Percentiles rank a stretch among this genome's conserved stretches.
Conservation (phyloP, 2,113 vertebrate genomes). For the Rhegmatorhina hoffmannsi region DNA sequence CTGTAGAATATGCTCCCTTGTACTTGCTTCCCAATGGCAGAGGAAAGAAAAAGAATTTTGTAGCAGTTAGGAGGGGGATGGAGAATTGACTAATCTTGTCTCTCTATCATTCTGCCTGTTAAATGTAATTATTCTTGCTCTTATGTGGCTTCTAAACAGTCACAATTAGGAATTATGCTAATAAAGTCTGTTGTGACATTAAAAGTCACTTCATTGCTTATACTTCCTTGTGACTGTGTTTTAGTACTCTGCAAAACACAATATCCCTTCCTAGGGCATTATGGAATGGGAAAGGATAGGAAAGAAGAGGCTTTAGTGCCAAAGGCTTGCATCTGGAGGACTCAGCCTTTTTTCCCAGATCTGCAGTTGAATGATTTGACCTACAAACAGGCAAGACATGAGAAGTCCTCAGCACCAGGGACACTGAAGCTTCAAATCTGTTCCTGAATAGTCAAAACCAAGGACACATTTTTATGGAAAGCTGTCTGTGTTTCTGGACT, state of each 20-base stretch:
- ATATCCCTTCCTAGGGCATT: neutral
- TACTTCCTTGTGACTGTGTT: neutral
- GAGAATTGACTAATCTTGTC: conserved; percentile 61
- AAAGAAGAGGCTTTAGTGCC: neutral
- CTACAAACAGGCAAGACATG: neutral
- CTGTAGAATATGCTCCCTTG: conserved; percentile 12
- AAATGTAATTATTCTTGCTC: conserved; percentile 70
- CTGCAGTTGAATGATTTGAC: neutral
- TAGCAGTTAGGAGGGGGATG: neutral
- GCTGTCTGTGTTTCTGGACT: neutral
- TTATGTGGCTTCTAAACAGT: conserved; percentile 68
- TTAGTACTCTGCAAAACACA: neutral
- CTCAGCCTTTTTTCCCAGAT: neutral
- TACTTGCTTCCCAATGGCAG: neutral
- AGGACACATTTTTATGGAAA: neutral
- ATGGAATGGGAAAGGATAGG: neutral
- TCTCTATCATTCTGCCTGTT: conserved; percentile 63
- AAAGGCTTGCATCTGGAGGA: neutral
- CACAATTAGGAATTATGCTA: conserved; percentile 74
- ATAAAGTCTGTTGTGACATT: conserved; percentile 49
- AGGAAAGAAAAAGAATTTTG: conserved; percentile 22
- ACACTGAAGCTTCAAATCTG: neutral
- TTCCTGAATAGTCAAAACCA: neutral
- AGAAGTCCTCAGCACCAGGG: neutral
- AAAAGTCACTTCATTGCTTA: conserved; percentile 39